Evolutionary conservation across 1,140 invertebrate genomes (phyloP).

Genomic region (Cyrtorhinus lividipennis): DNA sequence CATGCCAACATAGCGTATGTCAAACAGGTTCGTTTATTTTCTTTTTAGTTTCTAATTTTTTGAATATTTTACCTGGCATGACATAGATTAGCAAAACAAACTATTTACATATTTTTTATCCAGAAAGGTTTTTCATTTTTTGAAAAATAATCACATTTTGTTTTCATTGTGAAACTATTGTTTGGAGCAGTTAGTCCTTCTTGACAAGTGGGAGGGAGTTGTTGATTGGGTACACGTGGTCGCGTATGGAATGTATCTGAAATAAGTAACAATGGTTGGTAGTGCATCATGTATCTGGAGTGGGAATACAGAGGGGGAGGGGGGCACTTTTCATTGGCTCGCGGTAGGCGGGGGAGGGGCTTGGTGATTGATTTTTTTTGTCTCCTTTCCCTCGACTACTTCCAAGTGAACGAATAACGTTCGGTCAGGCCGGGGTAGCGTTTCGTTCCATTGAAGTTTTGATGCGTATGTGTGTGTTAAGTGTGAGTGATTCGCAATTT

Average conservation of each 20-base stretch:
- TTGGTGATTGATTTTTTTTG: slow-evolving; percentile 7
- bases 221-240: background rate
- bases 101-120: background rate
- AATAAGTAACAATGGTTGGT: slow-evolving; percentile 7
- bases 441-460: too few species aligned
- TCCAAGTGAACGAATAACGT: background rate
- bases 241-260: background rate
- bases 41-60: slow-evolving; percentile 17
- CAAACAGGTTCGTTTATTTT: slow-evolving; percentile 20
- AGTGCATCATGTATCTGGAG: slow-evolving; percentile 22
- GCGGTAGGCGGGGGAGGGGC: background rate
- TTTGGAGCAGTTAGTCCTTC: too few species aligned
- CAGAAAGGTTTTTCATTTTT: too few species aligned
- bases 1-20: slow-evolving; percentile 22
- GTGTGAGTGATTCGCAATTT: background rate
- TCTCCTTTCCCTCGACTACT: background rate
- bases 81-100: background rate
- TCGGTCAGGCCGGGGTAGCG: background rate
- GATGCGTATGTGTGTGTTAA: background rate
- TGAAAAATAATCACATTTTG: too few species aligned
- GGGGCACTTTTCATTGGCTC: slow-evolving; percentile 15
- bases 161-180: too few species aligned
- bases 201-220: background rate
- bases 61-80: background rate
- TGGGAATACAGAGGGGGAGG: background rate